Evolutionary conservation across 2,888 invertebrate species (phyloP).

Genomic region (Pyrrhosoma nymphula): DNA sequence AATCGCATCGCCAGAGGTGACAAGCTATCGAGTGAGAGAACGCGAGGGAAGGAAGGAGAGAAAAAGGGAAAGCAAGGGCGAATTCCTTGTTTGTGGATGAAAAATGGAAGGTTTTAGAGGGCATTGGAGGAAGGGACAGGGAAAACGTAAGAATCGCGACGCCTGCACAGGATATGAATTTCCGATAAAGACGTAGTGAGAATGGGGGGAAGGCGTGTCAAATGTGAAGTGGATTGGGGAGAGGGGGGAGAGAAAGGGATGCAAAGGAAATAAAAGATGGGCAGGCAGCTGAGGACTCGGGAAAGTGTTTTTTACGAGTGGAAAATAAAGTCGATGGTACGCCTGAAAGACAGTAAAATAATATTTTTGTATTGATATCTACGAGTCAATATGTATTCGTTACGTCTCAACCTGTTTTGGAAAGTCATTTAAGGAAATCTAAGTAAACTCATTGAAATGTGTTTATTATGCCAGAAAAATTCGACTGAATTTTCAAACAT

Average conservation of each 20-base stretch:
- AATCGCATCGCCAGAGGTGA: constrained; percentile 13
- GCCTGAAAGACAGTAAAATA: no score
- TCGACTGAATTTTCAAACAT: no score
- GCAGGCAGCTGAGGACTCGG: not conserved
- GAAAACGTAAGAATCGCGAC: not conserved
- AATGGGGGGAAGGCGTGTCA: not conserved
- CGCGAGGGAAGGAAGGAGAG: not conserved
- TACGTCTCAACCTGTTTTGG: no score
- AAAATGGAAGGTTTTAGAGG: constrained; percentile 20
- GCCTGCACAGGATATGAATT: constrained; percentile 56
- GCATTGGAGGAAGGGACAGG: not conserved
- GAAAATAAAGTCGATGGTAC: not conserved
- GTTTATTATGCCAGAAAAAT: no score
- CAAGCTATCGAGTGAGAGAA: not conserved
- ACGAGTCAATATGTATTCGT: no score
- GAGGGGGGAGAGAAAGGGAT: not conserved
- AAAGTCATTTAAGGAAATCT: no score
- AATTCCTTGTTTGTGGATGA: constrained; percentile 29
- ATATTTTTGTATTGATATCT: no score
- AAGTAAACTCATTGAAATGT: no score
- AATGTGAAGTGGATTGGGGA: not conserved
- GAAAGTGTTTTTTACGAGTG: not conserved
- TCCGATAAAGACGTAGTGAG: constrained; percentile 56
- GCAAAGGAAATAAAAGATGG: not conserved
- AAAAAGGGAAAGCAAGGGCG: not conserved